phyloP scores from a whole-genome alignment of 2,797 vertebrate species.

The Telmatherina bonti region DNA sequence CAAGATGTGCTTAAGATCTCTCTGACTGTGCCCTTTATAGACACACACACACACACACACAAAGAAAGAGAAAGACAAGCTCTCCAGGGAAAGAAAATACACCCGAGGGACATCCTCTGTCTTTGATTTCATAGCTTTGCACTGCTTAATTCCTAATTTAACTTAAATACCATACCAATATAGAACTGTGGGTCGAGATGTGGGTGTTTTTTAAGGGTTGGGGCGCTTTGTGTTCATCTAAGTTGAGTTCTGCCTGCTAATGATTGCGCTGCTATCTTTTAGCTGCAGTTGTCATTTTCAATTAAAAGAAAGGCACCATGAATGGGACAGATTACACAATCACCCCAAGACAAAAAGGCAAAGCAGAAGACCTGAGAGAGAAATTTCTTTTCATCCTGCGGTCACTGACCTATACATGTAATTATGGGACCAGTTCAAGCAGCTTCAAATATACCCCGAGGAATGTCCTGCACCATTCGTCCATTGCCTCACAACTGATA shows the following conservation, averaged over 20 bases:
- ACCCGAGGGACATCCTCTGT: slow-evolving; percentile 65
- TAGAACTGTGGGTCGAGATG: slow-evolving; percentile 22
- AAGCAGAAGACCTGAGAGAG: slow-evolving; percentile 61
- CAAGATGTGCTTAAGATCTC: slow-evolving; percentile 76
- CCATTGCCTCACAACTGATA: slow-evolving; percentile 51
- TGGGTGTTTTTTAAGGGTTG: slow-evolving; percentile 14
- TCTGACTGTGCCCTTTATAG: slow-evolving; percentile 71
- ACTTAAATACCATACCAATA: slow-evolving; percentile 60
- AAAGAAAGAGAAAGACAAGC: slow-evolving; percentile 35
- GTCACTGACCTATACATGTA: slow-evolving; percentile 78
- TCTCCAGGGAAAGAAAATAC: slow-evolving; percentile 53
- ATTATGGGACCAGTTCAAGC: slow-evolving; percentile 81
- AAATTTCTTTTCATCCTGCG: slow-evolving; percentile 56
- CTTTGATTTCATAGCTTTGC: slow-evolving; percentile 71
- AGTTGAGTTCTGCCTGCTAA: slow-evolving; percentile 40
- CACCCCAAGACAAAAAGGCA: slow-evolving; percentile 57
- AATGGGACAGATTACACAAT: slow-evolving; percentile 59
- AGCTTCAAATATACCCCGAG: slow-evolving; percentile 76
- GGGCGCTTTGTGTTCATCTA: slow-evolving; percentile 40
- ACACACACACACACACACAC: no score
- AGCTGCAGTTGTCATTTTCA: slow-evolving; percentile 45
- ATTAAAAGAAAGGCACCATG: slow-evolving; percentile 34
- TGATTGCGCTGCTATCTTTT: slow-evolving; percentile 31
- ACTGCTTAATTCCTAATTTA: slow-evolving; percentile 60
- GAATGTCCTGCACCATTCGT: slow-evolving; percentile 60